A percentile compares a stretch with the other conserved stretches of the same genome.
These are phyloP conservation scores for Druon quercuslanigerum DNA, from an alignment of 1,140 invertebrate genomes.

Conservation along the genomic window DNA sequence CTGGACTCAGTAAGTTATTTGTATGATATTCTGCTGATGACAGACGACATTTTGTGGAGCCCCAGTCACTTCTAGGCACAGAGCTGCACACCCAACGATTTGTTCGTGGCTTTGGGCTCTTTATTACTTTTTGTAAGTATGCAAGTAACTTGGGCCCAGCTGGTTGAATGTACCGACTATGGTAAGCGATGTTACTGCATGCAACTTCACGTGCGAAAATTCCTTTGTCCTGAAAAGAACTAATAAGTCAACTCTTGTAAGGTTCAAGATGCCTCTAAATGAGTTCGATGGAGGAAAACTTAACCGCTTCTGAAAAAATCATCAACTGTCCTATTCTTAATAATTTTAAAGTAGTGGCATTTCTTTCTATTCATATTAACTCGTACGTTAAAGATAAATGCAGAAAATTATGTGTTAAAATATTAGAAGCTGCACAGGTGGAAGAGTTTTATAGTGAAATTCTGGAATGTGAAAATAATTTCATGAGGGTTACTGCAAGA, in stretches of 20 bases:
- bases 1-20: constrained; percentile 89
- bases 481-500: too few relatives aligned
- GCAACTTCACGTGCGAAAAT: background rate
- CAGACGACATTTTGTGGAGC: constrained; percentile 78
- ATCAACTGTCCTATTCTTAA: background rate
- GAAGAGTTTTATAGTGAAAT: too few relatives aligned
- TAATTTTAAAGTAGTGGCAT: too few relatives aligned
- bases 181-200: constrained; percentile 79
- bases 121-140: constrained; percentile 79
- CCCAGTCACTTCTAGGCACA: constrained; percentile 83
- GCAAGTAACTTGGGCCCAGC: constrained; percentile 80
- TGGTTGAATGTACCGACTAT: constrained; percentile 78
- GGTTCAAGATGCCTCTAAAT: background rate
- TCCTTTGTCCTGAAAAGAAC: background rate
- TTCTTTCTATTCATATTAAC: too few relatives aligned
- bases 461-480: too few relatives aligned
- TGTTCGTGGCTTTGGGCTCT: constrained; percentile 80
- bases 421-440: too few relatives aligned
- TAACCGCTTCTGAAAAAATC: background rate
- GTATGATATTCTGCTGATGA: constrained; percentile 92
- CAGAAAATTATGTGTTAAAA: too few relatives aligned
- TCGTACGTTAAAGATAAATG: too few relatives aligned
- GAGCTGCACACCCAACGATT: constrained; percentile 89
- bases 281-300: too few relatives aligned
- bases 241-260: background rate